Evolutionary conservation across 2,113 vertebrate genomes (phyloP), one percentile per base, ranked within the genome.

Genomic region (Todiramphus saurophagus): DNA sequence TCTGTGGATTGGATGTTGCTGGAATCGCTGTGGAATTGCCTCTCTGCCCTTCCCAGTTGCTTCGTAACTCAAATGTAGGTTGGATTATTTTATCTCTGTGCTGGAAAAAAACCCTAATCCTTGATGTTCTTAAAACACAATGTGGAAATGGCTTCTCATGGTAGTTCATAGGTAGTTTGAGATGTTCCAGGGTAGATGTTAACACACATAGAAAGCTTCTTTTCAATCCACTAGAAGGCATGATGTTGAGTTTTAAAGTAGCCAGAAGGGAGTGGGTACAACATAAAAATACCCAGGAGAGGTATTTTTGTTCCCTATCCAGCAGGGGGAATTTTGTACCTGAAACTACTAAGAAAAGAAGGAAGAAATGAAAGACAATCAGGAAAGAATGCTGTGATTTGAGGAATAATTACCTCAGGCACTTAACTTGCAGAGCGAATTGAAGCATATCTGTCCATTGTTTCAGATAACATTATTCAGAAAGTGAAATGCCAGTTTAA

Each of bases 401-500:
- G 5, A 51, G 56, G 41, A 64, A 17, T 28, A 35, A n/a, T 39
- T 58, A 19, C 15, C 28, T 70, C 9, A 48, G 35, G 16, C 51
- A 35, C 39, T 55, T 62, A 13, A 60, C 12, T 6, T 63, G 18
- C 46, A 7, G 46, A 69, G 60, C 11, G 33, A 51, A 75, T 68
- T 16, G 23, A 30, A 58, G 9, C 33, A 5, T 64, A 59, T 39
- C 51, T 85, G 72, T 33, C 18, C 76, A 35, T 56, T 6, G 46
- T 96, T 92, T 11, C 97, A 99, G 99, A 99, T 59, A 95, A 97
- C 28, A 48, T 97, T 90, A 99, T 99, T 90, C 99, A 99, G 98
- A 99, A 98, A 85, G 97, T 99, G 76, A 99, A 99, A 95, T 98
- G 97, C 64, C 99, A 98, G 62, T 99, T 99, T 97, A 99, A 98